Evolutionary conservation across 2,113 vertebrate genomes (phyloP).

Genomic region (Empidonax traillii): DNA sequence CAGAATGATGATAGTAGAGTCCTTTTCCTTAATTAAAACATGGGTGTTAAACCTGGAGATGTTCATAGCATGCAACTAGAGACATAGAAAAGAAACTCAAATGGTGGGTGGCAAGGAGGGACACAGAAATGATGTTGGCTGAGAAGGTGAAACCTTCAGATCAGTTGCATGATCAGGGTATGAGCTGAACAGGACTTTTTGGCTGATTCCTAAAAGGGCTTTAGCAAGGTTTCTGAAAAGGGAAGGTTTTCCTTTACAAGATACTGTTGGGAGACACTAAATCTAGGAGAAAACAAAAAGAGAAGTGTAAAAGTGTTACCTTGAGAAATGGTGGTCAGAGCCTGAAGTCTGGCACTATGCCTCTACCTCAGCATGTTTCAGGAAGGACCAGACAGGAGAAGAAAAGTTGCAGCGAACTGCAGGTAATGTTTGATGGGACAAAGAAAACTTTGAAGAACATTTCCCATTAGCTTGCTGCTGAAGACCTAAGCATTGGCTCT

Average conservation of each 20-base stretch:
- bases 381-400: neutral
- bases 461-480: neutral
- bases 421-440: neutral
- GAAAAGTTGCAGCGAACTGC: neutral
- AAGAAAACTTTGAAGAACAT: neutral
- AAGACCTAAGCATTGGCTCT: neutral
- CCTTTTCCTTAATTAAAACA: neutral
- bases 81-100: neutral
- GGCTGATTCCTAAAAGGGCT: neutral
- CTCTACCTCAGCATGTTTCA: neutral
- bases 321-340: neutral
- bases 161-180: neutral
- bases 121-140: neutral
- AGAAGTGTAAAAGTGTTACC: neutral
- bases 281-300: neutral
- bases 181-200: neutral
- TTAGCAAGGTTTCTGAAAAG: neutral
- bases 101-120: neutral
- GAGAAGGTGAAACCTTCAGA: neutral
- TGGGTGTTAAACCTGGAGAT: neutral
- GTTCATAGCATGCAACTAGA: neutral
- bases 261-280: neutral
- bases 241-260: neutral
- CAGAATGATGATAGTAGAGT: neutral
- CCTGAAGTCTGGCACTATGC: neutral